Conservation (phyloP, 1,140 invertebrate species). For the Drosophila biarmipes region DNA sequence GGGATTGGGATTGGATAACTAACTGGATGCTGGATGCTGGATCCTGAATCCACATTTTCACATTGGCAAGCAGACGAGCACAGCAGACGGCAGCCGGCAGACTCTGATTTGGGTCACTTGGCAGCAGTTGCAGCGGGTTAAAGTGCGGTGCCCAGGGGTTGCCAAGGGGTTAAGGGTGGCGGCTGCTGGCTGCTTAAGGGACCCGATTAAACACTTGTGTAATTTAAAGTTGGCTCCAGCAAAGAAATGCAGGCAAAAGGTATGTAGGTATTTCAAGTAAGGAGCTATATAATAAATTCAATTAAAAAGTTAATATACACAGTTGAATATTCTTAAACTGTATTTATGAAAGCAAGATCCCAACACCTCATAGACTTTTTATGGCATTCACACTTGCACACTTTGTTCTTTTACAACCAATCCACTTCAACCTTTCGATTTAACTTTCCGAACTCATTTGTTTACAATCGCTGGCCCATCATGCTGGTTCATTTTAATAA, state of each 20-base stretch:
- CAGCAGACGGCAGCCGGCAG: constrained; percentile 28
- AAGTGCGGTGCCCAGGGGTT: constrained; percentile 13
- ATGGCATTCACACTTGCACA: neutral
- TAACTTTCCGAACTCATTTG: neutral
- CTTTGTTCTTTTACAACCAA: neutral
- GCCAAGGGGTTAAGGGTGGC: neutral
- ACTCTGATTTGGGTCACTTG: constrained; percentile 53
- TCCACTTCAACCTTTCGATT: neutral
- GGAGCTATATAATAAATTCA: no score
- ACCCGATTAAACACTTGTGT: constrained; percentile 14
- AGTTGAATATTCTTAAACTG: no score
- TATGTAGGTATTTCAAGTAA: neutral
- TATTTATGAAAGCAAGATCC: neutral
- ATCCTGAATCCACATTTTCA: neutral
- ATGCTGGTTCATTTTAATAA: constrained; percentile 20
- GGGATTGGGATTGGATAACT: constrained; percentile 12
- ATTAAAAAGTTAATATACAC: no score
- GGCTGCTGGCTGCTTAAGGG: neutral
- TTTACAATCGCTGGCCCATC: neutral
- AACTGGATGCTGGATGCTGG: constrained; percentile 3
- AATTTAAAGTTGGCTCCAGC: constrained; percentile 13
- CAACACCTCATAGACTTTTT: neutral
- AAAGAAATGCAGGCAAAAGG: neutral
- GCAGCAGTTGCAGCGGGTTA: constrained; percentile 40
- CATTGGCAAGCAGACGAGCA: constrained; percentile 14